phyloP scores from a whole-genome alignment of 2,113 vertebrate species.

The Bos indicus region DNA sequence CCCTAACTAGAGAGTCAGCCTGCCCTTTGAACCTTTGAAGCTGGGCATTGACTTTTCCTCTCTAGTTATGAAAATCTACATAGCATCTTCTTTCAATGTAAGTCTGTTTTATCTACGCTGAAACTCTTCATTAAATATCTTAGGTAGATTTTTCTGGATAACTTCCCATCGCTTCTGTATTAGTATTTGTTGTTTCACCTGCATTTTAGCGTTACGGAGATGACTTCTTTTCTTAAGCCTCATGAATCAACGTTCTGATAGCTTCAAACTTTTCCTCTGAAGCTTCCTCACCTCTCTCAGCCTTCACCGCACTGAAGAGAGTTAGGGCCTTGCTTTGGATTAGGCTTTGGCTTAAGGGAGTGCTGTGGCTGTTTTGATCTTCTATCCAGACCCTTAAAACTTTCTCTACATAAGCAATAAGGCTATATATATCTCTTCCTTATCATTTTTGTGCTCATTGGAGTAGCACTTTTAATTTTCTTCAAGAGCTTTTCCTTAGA shows the following conservation, averaged over 20 bases:
- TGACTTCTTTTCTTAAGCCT: neutral
- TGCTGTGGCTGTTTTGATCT: neutral
- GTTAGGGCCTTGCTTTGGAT: neutral
- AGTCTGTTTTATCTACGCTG: accelerated
- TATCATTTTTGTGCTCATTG: neutral
- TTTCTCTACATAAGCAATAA: neutral
- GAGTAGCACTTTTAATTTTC: neutral
- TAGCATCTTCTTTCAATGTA: neutral
- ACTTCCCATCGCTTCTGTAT: neutral
- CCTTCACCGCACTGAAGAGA: neutral
- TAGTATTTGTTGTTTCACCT: no score
- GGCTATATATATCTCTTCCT: neutral
- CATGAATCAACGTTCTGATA: neutral
- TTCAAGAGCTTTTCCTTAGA: neutral
- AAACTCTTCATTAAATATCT: neutral
- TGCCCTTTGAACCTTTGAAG: neutral
- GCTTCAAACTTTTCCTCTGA: neutral
- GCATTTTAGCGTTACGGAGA: neutral
- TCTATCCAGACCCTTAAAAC: neutral
- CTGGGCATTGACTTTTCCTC: neutral
- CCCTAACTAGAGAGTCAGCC: neutral
- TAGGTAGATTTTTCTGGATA: neutral
- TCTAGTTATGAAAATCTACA: neutral
- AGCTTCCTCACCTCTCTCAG: neutral
- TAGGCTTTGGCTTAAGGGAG: neutral